A percentile compares a stretch with the other conserved stretches of the same genome.
phyloP scores from a whole-genome alignment of 2,888 invertebrate genomes.

The Drosophila vallismaia region DNA sequence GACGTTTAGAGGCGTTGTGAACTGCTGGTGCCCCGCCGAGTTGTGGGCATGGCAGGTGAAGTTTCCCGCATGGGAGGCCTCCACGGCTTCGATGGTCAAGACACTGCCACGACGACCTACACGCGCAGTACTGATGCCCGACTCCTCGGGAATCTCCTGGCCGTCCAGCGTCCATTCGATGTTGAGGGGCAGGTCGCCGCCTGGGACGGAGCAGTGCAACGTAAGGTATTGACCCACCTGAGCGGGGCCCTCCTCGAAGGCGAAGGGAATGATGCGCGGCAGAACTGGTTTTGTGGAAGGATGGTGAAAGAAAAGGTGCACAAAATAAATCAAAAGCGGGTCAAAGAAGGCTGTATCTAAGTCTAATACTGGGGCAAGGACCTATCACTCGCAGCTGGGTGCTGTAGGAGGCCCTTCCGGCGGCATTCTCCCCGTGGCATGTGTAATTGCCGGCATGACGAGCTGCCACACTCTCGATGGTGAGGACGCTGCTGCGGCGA shows the following conservation, averaged over 20 bases:
- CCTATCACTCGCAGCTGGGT: slow-evolving; percentile 90
- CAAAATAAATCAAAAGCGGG: slow-evolving; percentile 23
- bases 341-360: neutral
- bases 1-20: slow-evolving; percentile 88
- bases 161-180: slow-evolving; percentile 90
- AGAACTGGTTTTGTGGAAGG: slow-evolving; percentile 86
- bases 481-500: slow-evolving; percentile 88
- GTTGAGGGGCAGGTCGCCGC: slow-evolving; percentile 91
- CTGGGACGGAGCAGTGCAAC: slow-evolving; percentile 89
- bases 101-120: slow-evolving; percentile 86
- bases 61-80: slow-evolving; percentile 89
- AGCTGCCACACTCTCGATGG: slow-evolving; percentile 88
- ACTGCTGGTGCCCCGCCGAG: slow-evolving; percentile 88
- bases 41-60: slow-evolving; percentile 91
- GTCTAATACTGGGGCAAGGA: slow-evolving; percentile 70
- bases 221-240: slow-evolving; percentile 89
- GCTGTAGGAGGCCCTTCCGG: slow-evolving; percentile 88
- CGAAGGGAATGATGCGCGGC: slow-evolving; percentile 92
- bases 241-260: slow-evolving; percentile 90
- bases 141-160: slow-evolving; percentile 85
- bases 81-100: slow-evolving; percentile 87
- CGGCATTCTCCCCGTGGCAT: slow-evolving; percentile 89
- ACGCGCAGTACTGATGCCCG: slow-evolving; percentile 85
- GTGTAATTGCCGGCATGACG: slow-evolving; percentile 90
- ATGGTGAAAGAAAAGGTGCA: slow-evolving; percentile 42